Evolutionary conservation across 2,888 invertebrate genomes (phyloP).

Genomic region (Eumerus sabulonum): DNA sequence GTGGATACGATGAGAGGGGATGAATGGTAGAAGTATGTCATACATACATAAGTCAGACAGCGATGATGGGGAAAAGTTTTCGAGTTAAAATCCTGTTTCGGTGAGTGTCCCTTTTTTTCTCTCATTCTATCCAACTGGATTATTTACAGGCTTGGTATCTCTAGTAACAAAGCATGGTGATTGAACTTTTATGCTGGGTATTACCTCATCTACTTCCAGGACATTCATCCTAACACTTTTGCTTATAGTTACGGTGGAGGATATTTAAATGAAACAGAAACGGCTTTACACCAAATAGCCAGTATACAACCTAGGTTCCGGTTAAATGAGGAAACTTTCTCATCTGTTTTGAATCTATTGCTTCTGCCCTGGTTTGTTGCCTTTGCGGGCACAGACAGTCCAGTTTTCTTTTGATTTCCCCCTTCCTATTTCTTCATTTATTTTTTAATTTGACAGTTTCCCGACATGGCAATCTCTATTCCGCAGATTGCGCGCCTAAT

Average conservation of each 20-base stretch:
- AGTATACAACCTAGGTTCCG: neutral
- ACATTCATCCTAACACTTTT: conserved; percentile 38
- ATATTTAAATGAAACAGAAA: conserved; percentile 41
- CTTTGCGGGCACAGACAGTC: neutral
- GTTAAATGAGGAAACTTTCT: conserved; percentile 60
- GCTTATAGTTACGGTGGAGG: conserved; percentile 30
- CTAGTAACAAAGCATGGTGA: too few relatives aligned
- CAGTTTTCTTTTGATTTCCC: neutral
- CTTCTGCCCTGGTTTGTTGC: neutral
- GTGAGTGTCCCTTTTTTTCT: too few relatives aligned
- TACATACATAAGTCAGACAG: neutral
- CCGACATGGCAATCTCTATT: neutral
- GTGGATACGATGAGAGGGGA: neutral
- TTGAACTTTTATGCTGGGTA: too few relatives aligned
- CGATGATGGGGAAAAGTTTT: conserved; percentile 50
- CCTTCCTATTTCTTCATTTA: conserved; percentile 8
- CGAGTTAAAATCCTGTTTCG: conserved; percentile 42
- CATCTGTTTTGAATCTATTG: conserved; percentile 14
- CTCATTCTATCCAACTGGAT: too few relatives aligned
- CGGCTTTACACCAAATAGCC: neutral
- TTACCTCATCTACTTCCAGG: conserved; percentile 4
- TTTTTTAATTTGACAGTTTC: neutral
- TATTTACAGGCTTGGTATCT: too few relatives aligned
- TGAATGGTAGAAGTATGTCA: neutral
- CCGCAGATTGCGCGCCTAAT: conserved; percentile 41